Conservation (phyloP, 1,140 invertebrate genomes). For the Harlomillsia oculata region DNA sequence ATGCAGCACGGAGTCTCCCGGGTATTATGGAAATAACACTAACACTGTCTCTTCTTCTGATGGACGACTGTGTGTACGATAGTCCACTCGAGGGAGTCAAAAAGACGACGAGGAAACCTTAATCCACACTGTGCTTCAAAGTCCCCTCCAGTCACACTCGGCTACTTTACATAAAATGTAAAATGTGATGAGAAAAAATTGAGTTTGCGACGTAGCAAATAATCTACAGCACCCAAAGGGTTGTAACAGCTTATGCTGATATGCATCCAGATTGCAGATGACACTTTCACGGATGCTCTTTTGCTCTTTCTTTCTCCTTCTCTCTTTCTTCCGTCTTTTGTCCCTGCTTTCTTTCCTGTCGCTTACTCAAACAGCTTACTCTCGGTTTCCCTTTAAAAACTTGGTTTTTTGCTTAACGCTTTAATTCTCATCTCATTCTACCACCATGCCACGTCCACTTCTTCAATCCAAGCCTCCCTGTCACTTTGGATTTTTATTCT, state of each 20-base stretch:
- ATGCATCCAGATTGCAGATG: slow-evolving; percentile 15
- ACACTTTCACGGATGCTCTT: slow-evolving; percentile 10
- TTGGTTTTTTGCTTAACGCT: no score
- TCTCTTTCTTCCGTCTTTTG: no score
- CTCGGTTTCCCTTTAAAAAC: no score
- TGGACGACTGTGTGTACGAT: slow-evolving; percentile 6
- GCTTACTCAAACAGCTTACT: no score
- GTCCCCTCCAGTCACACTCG: slow-evolving; percentile 6
- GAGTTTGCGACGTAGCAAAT: slow-evolving; percentile 16
- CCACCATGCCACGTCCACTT: no score
- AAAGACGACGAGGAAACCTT: neutral
- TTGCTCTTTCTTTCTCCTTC: slow-evolving; percentile 9
- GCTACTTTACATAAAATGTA: slow-evolving; percentile 17
- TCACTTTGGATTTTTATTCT: no score
- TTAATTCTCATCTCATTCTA: no score
- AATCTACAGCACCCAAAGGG: slow-evolving; percentile 16
- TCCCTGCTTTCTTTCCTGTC: no score
- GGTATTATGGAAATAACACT: slow-evolving; percentile 26
- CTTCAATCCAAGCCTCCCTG: no score
- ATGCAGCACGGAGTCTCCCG: slow-evolving; percentile 8
- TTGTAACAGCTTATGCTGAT: slow-evolving; percentile 16
- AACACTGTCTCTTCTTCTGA: slow-evolving; percentile 17
- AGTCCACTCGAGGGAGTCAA: neutral
- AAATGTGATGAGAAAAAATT: slow-evolving; percentile 17
- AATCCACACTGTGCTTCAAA: slow-evolving; percentile 16